Conservation (phyloP, 1,140 invertebrate genomes). For the Trialeurodes vaporariorum region DNA sequence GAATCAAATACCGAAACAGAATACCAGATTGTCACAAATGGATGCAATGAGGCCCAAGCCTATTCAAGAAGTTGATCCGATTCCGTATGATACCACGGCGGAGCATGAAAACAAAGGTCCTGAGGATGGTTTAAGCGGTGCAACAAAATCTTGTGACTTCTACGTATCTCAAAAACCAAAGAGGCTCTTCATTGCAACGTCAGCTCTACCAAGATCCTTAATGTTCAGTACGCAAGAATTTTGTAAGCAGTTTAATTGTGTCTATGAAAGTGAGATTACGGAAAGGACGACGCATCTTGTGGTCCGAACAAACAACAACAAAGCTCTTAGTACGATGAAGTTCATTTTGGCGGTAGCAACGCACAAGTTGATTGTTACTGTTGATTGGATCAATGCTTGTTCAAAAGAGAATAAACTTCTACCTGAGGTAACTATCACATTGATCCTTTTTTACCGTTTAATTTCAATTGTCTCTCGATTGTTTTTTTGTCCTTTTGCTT, state of each 20-base stretch:
- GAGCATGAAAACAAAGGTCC: too few relatives aligned
- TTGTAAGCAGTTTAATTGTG: background rate
- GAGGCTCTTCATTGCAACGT: background rate
- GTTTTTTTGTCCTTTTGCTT: too few relatives aligned
- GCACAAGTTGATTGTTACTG: background rate
- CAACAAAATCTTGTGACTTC: background rate
- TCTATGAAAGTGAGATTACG: background rate
- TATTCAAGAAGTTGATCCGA: background rate
- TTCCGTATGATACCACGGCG: background rate
- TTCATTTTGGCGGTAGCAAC: background rate
- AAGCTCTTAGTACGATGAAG: background rate
- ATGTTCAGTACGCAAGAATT: background rate
- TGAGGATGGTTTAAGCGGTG: background rate
- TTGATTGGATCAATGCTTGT: background rate
- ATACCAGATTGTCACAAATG: background rate
- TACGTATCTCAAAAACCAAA: background rate
- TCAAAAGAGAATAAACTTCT: background rate
- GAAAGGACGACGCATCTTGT: background rate
- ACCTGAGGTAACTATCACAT: background rate
- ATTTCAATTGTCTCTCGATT: too few relatives aligned
- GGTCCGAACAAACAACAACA: background rate
- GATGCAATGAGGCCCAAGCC: background rate
- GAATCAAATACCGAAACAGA: background rate
- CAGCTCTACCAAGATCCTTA: background rate
- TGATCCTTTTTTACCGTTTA: too few relatives aligned